Evolutionary conservation across 2,888 invertebrate species (phyloP).

Genomic region (Cantharis lateralis): DNA sequence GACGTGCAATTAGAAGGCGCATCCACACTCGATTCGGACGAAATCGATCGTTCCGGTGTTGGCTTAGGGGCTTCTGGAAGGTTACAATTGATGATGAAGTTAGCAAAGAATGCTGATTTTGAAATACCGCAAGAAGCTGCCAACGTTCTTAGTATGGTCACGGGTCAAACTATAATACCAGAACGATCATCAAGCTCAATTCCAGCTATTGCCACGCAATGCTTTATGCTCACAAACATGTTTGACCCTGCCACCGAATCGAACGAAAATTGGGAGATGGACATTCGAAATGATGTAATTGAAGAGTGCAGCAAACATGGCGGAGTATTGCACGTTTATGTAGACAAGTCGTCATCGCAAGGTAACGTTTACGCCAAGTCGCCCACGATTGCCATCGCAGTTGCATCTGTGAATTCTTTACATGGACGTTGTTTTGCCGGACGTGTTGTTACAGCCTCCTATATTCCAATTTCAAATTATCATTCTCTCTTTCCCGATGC

Average conservation of each 20-base stretch:
- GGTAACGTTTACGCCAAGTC: slow-evolving; percentile 99
- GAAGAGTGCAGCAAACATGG: slow-evolving; percentile 98
- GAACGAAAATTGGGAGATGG: slow-evolving; percentile 85
- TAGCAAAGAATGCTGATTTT: slow-evolving; percentile 93
- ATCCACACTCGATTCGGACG: slow-evolving; percentile 90
- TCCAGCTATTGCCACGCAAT: slow-evolving; percentile 97
- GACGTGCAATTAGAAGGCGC: slow-evolving; percentile 75
- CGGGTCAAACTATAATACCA: slow-evolving; percentile 68
- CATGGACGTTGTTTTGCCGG: slow-evolving; percentile 99
- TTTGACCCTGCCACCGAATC: slow-evolving; percentile 84
- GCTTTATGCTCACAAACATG: slow-evolving; percentile 99
- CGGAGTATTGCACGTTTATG: slow-evolving; percentile 92
- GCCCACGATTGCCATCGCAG: slow-evolving; percentile 94
- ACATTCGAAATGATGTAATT: slow-evolving; percentile 96
- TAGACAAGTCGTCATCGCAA: slow-evolving; percentile 90
- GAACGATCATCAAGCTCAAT: slow-evolving; percentile 65
- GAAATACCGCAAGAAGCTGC: slow-evolving; percentile 94
- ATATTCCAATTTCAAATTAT: slow-evolving; percentile 96
- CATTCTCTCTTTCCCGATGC: slow-evolving; percentile 96
- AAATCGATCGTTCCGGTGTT: slow-evolving; percentile 93
- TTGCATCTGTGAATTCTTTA: slow-evolving; percentile 92
- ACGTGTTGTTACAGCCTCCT: slow-evolving; percentile 96
- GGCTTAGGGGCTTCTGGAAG: slow-evolving; percentile 96
- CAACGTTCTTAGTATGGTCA: slow-evolving; percentile 77
- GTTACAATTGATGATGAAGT: slow-evolving; percentile 96